phyloP scores from a whole-genome alignment of 2,113 vertebrate genomes.

The Campylomormyrus numenius region DNA sequence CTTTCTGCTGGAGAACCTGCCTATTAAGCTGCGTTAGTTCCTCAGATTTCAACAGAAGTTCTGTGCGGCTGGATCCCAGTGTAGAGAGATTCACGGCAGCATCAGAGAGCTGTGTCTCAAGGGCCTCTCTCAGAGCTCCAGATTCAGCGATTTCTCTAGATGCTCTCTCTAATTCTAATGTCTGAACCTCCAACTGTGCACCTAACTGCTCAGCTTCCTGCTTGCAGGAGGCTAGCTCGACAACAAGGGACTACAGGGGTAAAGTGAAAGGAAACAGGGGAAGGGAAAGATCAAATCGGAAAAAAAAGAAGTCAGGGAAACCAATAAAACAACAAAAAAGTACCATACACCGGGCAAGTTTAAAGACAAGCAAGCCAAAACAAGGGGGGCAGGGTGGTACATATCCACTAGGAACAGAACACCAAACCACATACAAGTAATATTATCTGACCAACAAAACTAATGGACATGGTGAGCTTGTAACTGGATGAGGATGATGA shows the following conservation, averaged over 20 bases:
- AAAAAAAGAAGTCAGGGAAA: constrained; percentile 63
- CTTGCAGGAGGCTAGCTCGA: constrained; percentile 82
- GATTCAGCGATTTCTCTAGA: constrained; percentile 64
- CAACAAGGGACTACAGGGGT: constrained; percentile 83
- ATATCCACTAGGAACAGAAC: constrained; percentile 37
- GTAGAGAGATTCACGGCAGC: constrained; percentile 55
- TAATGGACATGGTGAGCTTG: constrained; percentile 1
- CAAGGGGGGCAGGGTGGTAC: constrained; percentile 27
- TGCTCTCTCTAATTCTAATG: constrained; percentile 69
- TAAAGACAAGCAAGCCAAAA: constrained; percentile 48
- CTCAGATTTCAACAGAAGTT: constrained; percentile 59
- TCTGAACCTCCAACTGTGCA: constrained; percentile 77
- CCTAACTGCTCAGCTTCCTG: constrained; percentile 78
- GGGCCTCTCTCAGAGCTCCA: constrained; percentile 64
- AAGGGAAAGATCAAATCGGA: constrained; percentile 56
- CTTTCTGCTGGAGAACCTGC: constrained; percentile 53
- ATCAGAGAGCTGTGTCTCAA: constrained; percentile 65
- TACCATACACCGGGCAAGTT: constrained; percentile 25
- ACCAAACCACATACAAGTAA: constrained; percentile 39
- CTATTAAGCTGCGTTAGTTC: constrained; percentile 59
- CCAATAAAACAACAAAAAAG: constrained; percentile 46
- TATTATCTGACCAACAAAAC: constrained; percentile 46
- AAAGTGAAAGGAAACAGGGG: constrained; percentile 52
- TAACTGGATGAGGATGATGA: background rate
- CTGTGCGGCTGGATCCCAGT: constrained; percentile 58